A percentile compares a stretch with the other conserved stretches of the same genome.
Conservation (phyloP, 2,797 vertebrate genomes). For the Hypotaenidia okinawae region DNA sequence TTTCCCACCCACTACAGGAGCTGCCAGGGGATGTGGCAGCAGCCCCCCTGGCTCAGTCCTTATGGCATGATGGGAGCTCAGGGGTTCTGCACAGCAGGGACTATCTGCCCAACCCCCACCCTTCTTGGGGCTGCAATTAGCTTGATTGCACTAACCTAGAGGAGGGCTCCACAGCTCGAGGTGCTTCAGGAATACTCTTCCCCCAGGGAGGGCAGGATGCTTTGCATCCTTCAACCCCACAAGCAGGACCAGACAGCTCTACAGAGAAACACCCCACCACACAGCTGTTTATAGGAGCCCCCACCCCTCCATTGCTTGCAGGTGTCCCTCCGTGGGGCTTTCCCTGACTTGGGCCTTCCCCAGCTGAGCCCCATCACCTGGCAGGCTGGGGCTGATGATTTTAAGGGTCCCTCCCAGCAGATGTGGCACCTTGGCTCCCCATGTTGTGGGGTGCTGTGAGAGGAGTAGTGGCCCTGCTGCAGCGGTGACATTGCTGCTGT, state of each 20-base stretch:
- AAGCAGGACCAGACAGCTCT: neutral
- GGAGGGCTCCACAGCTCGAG: neutral
- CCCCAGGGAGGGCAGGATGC: neutral
- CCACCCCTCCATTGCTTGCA: neutral
- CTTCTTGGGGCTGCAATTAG: neutral
- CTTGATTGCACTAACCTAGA: neutral
- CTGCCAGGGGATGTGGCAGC: neutral
- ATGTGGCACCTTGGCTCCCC: neutral
- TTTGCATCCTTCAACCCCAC: neutral
- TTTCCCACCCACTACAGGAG: neutral
- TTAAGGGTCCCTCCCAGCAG: no score
- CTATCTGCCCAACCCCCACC: neutral
- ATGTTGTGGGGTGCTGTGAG: neutral
- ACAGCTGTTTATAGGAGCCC: neutral
- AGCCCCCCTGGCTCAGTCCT: neutral
- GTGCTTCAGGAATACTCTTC: neutral
- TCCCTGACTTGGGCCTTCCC: neutral
- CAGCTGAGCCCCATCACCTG: neutral
- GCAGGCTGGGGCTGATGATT: neutral
- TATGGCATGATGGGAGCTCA: neutral
- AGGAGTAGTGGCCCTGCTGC: rapidly evolving
- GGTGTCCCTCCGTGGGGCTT: neutral
- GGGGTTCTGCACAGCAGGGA: neutral
- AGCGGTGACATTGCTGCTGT: neutral
- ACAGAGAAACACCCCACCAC: neutral